Conservation (phyloP, 1,140 invertebrate species). For the Homarus americanus region DNA sequence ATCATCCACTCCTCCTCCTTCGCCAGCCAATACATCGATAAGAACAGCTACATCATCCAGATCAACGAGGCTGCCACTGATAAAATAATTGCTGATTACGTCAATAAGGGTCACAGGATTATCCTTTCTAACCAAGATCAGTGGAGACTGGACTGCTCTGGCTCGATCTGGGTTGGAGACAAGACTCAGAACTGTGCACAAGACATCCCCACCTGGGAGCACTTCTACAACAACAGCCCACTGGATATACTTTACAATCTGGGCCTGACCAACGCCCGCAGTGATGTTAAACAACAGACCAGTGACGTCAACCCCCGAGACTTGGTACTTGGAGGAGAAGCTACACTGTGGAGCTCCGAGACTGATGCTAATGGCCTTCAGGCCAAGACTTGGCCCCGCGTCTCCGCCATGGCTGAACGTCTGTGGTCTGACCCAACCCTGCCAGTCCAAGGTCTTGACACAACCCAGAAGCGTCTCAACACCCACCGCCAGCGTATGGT, state of each 20-base stretch:
- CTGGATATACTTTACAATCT: conserved; percentile 78
- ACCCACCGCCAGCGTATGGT: conserved; percentile 85
- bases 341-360: conserved; percentile 86
- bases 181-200: conserved; percentile 38
- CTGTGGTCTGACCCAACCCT: conserved; percentile 86
- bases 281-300: background rate
- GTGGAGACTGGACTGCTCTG: conserved; percentile 91
- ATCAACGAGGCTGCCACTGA: conserved; percentile 78
- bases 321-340: conserved; percentile 84
- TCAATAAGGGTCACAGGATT: conserved; percentile 85
- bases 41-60: conserved; percentile 84
- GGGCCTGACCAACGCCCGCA: conserved; percentile 76
- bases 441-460: conserved; percentile 76
- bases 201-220: conserved; percentile 83
- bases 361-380: conserved; percentile 58
- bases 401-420: conserved; percentile 85
- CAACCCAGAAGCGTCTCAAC: conserved; percentile 84
- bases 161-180: conserved; percentile 86
- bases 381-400: conserved; percentile 64
- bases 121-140: conserved; percentile 92
- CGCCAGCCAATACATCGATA: conserved; percentile 80
- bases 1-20: conserved; percentile 90
- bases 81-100: conserved; percentile 82
- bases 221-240: conserved; percentile 88
- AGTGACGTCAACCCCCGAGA: background rate